Evolutionary conservation across 2,797 vertebrate genomes (phyloP), one percentile per base, ranked within the genome.

Genomic region (Dendrocincla tyrannina): DNA sequence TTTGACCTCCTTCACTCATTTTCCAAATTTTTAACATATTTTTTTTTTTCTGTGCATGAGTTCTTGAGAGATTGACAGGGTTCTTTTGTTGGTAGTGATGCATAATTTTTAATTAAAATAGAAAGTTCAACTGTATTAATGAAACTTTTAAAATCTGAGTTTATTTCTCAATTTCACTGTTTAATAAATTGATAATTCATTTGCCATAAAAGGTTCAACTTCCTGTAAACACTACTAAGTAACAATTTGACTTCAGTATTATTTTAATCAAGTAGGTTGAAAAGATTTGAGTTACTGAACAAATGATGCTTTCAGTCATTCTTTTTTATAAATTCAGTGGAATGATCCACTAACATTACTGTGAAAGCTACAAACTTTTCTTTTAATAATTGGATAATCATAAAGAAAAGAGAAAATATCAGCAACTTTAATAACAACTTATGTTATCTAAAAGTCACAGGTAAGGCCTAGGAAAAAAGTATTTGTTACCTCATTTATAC

Each of bases 71-170:
- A 50, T 6, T 49, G 5, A 14, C 5, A 35, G 23, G 5, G 2
- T 7, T 44, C 70, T 14, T 13, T 37, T 32, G 5, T 2, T 44
- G 9, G 0, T 35, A 9, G 0, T 46, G 7, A 4, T 27, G 5
- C 0, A 15, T 7, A 33, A 33, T 50, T 76, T 85, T 42, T 18
- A 52, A 62, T 68, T 39, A 79, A 75, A 5, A 72, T 17, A n/a
- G 35, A 63, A 55, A 88, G 83, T 4, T 58, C 8, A 58, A 33
- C 8, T 35, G 30, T 50, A 49, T 77, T 81, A 37, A 72, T 50
- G 10, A 55, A 92, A 52, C 24, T 44, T 64, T 28, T 30, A 62
- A 81, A 84, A 84, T 46, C 8, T 47, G 30, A 0, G 0, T 25
- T 82, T 46, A 35, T 76, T 69, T 87, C 56, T 56, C 39, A 73